Conservation (phyloP, 2,888 invertebrate species). For the Brenthis ino region DNA sequence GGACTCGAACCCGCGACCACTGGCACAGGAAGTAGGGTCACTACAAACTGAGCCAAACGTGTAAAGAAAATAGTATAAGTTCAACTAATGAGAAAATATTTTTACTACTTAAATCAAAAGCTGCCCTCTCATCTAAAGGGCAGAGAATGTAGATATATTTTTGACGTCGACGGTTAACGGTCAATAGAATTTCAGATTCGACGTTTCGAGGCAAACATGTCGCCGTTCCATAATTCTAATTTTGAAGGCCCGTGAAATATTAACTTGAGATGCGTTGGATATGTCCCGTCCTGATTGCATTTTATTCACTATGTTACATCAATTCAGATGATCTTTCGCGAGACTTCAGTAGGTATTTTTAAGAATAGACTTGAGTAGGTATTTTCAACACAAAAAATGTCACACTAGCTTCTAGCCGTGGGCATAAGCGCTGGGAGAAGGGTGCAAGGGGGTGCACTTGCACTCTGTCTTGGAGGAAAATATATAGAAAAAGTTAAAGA, state of each 20-base stretch:
- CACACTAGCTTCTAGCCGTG: too few species aligned
- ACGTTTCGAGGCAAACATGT: constrained; percentile 54
- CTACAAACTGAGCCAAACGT: too few species aligned
- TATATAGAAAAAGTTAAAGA: too few species aligned
- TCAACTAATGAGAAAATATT: too few species aligned
- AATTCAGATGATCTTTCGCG: neutral
- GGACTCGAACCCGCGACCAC: too few species aligned
- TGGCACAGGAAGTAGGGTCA: too few species aligned
- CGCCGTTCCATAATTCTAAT: constrained; percentile 56
- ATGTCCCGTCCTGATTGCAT: constrained; percentile 41
- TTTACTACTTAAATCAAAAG: too few species aligned
- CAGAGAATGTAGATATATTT: constrained; percentile 14
- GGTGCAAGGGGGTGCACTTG: too few species aligned
- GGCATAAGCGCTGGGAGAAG: too few species aligned
- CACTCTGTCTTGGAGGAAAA: too few species aligned
- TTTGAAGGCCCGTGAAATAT: constrained; percentile 57
- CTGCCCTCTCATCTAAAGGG: constrained; percentile 3
- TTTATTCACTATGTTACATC: constrained; percentile 17
- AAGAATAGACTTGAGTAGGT: neutral
- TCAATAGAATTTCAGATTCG: constrained; percentile 61
- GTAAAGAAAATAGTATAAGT: too few species aligned
- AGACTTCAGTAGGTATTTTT: neutral
- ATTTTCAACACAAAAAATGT: neutral
- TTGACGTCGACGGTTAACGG: constrained; percentile 52
- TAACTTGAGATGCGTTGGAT: constrained; percentile 42